Evolutionary conservation across 2,113 vertebrate species (phyloP), one percentile per base, ranked within the genome.

Genomic region (Nerophis ophidion): DNA sequence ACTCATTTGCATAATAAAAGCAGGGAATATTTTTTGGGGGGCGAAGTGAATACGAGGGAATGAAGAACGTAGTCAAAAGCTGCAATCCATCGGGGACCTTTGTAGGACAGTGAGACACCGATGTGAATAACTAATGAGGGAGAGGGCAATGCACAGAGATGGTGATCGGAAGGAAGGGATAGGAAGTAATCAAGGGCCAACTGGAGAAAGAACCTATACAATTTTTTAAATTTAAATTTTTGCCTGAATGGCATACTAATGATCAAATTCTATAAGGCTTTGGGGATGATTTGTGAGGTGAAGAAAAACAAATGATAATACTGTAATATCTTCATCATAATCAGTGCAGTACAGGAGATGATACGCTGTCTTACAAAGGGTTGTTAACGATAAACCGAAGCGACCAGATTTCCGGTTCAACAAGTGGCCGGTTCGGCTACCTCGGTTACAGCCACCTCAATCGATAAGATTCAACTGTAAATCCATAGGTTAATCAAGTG

Each of bases 1-100:
- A 12, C 70, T 77, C 59, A 81, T 87, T 86, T 88, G 61, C 85
- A 87, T 87, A 71, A 81, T 35, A 81, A 71, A 81, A 34, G 46
- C 26, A 57, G 69, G 14, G 63, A 47, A 54, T 74, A 68, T 80
- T 79, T 77, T 82, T 36, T 51, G 71, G 61, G 65, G 3, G 26
- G 26, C 26, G 26, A 68, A 76, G 75, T 49, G 13, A 48, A 45
- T 72, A 61, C 48, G 54, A 80, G 61, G 71, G 66, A 13, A 19
- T 48, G 57, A 74, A 71, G 70, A 78, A 66, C 34, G 47, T n/a
- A 68, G 59, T 1, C 33, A 52, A 26, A 60, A 67, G 81, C 71
- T 54, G 42, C 35, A 53, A 71, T 75, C 71, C 69, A 53, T 63
- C 49, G 60, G 74, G 80, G 71, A 77, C 60, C 42, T 63, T 63